A percentile compares a stretch with the other conserved stretches of the same genome.
Conservation (phyloP, 2,888 invertebrate species). For the Azorinus chamasolen region DNA sequence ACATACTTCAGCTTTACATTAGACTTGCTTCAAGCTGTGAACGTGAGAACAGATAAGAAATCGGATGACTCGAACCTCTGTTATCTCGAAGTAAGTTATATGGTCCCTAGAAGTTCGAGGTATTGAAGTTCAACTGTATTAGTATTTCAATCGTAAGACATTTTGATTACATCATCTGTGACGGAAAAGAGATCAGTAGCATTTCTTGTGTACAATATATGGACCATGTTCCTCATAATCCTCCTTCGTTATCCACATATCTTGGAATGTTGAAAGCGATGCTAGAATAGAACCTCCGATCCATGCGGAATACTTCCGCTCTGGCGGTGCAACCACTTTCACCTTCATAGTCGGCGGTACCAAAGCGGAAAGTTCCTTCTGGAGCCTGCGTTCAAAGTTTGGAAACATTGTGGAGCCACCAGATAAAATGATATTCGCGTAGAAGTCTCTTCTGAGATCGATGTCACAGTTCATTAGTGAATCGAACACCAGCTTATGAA, state of each 20-base stretch:
- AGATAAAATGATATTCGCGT: constrained; percentile 67
- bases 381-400: constrained; percentile 70
- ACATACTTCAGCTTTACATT: too few relatives aligned
- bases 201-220: constrained; percentile 98
- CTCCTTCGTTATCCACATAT: constrained; percentile 60
- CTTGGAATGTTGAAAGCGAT: constrained; percentile 62
- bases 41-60: too few relatives aligned
- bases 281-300: constrained; percentile 66
- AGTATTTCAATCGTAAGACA: too few relatives aligned
- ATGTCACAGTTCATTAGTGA: constrained; percentile 66
- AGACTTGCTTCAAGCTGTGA: too few relatives aligned
- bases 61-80: too few relatives aligned
- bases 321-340: constrained; percentile 71
- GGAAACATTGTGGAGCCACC: constrained; percentile 81
- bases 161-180: too few relatives aligned
- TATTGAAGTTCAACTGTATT: too few relatives aligned
- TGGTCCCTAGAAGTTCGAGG: too few relatives aligned
- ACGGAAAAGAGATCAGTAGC: constrained; percentile 86
- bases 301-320: constrained; percentile 85
- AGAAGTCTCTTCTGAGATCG: constrained; percentile 64
- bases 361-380: constrained; percentile 70
- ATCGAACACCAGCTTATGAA: constrained; percentile 72
- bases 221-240: constrained; percentile 98
- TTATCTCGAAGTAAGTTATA: too few relatives aligned
- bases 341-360: constrained; percentile 68